phyloP scores from a whole-genome alignment of 2,113 vertebrate genomes.

The Meriones unguiculatus region DNA sequence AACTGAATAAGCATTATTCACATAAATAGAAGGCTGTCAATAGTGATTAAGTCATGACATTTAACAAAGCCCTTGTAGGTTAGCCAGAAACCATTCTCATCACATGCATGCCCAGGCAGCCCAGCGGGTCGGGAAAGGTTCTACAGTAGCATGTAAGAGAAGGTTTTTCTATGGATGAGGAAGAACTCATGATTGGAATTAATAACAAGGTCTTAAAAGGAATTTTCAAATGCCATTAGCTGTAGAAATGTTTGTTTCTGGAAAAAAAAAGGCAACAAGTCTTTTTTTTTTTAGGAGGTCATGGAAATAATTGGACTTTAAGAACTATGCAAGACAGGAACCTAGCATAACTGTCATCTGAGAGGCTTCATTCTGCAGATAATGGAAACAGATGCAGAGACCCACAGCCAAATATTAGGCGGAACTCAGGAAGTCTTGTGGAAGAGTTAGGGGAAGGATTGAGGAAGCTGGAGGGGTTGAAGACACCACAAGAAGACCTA shows the following conservation, averaged over 20 bases:
- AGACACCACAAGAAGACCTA: too few relatives aligned
- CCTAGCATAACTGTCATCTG: too few relatives aligned
- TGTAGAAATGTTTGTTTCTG: not conserved
- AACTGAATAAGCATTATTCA: not conserved
- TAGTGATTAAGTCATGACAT: not conserved
- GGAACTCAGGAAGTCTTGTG: too few relatives aligned
- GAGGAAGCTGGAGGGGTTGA: too few relatives aligned
- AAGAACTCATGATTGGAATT: not conserved
- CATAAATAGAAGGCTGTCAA: not conserved
- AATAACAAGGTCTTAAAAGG: not conserved
- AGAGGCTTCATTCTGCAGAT: too few relatives aligned
- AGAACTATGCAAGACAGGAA: not conserved
- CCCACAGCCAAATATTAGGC: too few relatives aligned
- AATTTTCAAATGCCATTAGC: not conserved
- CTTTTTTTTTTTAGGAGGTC: not conserved
- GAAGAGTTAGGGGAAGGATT: too few relatives aligned
- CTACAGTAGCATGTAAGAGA: not conserved
- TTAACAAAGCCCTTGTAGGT: not conserved
- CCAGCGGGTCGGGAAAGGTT: not conserved
- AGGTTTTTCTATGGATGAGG: not conserved
- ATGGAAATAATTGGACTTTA: not conserved
- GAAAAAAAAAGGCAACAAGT: not conserved
- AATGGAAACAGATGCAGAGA: too few relatives aligned
- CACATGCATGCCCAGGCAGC: too few relatives aligned
- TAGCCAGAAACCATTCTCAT: not conserved